Evolutionary conservation across 2,113 vertebrate genomes (phyloP).

Genomic region (Silurus meridionalis): DNA sequence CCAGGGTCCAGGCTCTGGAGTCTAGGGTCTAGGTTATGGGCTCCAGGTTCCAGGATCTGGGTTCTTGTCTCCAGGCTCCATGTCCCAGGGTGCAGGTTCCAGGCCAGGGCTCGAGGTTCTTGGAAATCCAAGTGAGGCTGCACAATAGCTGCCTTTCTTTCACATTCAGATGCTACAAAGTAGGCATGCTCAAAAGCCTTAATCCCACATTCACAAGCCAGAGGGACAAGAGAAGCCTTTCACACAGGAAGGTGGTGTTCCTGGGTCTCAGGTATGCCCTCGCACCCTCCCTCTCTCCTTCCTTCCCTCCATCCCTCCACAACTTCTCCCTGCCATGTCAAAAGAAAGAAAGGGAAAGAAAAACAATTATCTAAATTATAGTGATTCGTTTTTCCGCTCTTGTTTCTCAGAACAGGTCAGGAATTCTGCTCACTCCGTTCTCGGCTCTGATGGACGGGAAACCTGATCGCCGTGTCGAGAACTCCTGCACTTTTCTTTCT

Average conservation of each 20-base stretch:
- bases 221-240: conserved; percentile 69
- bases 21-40: not conserved
- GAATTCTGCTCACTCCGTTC: conserved; percentile 50
- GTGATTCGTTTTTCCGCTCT: conserved; percentile 46
- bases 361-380: conserved; percentile 59
- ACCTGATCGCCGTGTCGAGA: conserved; percentile 50
- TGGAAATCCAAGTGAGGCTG: conserved; percentile 15
- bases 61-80: no score
- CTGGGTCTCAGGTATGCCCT: conserved; percentile 67
- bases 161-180: conserved; percentile 70
- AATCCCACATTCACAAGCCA: conserved; percentile 71
- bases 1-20: conserved; percentile 28
- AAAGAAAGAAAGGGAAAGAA: conserved; percentile 26
- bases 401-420: conserved; percentile 32
- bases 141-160: conserved; percentile 74
- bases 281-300: conserved; percentile 30
- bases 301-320: conserved; percentile 18
- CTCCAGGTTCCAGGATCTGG: conserved; percentile 37
- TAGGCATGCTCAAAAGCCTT: conserved; percentile 70
- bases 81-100: no score
- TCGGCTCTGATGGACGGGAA: conserved; percentile 51
- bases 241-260: conserved; percentile 68
- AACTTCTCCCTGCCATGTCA: conserved; percentile 36
- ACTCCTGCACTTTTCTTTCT: conserved; percentile 29
- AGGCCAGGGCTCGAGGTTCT: conserved; percentile 37